Evolutionary conservation across 1,140 invertebrate species (phyloP), one percentile per base, ranked within the genome.

Genomic region (Cepaea nemoralis): DNA sequence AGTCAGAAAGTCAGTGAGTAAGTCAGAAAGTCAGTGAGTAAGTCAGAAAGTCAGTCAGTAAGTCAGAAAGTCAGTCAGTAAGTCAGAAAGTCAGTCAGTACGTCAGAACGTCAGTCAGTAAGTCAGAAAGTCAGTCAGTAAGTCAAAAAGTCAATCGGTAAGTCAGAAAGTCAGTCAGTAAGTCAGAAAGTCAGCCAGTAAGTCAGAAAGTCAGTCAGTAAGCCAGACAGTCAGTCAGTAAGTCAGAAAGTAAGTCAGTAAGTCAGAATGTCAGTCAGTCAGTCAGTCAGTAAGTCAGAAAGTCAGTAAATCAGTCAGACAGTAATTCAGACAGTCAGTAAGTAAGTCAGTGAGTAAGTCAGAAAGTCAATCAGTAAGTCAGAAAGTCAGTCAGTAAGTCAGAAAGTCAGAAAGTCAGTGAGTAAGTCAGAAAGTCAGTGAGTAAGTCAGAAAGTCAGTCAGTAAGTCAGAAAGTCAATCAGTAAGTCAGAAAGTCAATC

Each of bases 331-430:
- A 59, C 50, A 27, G 33, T 59, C 19, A 50, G 76, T 59, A 22
- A 45, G 55, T 33, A 37, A 39, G 37, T 67, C 45, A 48, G 75
- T 55, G 2, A 24, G 45, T 77, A 40, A 50, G 48, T n/a, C 10
- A 50, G 45, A 59, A 27, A 45, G 42, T 10, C 6, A 45, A 16
- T 45, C 42, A 45, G 42, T 45, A 45, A 45, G 42, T 45, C 6
- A 35, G 27, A 59, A n/a, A 50, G 48, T 77, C 27, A 50, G 14
- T 77, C 31, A 50, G 75, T 77, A 27, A 27, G 75, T 77, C 42
- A 33, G 27, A 59, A 22, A 0, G 74, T 76, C 1, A 76, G 74
- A 0, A n/a, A 76, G 74, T 76, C 1, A 76, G 74, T 24, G 16
- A 76, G 74, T 6, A 6, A 55, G 74, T 76, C 37, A 76, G 6